phyloP scores from a whole-genome alignment of 2,797 vertebrate species.

The Gymnocypris eckloni region DNA sequence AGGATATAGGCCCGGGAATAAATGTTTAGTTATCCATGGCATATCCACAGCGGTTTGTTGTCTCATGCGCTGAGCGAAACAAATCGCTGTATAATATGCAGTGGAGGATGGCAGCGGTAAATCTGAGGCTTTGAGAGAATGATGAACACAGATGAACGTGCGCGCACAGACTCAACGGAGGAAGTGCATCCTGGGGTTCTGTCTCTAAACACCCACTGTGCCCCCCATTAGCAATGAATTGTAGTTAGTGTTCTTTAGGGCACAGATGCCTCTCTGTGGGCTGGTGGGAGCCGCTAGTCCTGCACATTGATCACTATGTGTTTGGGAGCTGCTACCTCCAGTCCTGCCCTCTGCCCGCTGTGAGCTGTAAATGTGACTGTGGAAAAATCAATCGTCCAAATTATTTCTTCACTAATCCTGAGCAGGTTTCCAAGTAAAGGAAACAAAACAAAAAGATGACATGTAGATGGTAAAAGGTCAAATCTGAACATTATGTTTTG shows the following conservation, averaged over 20 bases:
- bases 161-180: not conserved
- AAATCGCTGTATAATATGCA: conserved; percentile 42
- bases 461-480: not conserved
- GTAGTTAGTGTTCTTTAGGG: conserved; percentile 44
- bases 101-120: conserved; percentile 39
- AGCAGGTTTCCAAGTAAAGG: not conserved
- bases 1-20: conserved; percentile 14
- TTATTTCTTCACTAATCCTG: not conserved
- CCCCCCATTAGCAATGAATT: conserved; percentile 39
- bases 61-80: conserved; percentile 34
- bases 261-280: conserved; percentile 10
- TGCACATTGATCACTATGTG: conserved; percentile 32
- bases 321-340: conserved; percentile 20
- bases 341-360: not conserved
- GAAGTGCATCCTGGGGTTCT: conserved; percentile 24
- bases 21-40: conserved; percentile 26
- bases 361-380: conserved; percentile 21
- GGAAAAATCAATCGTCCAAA: conserved; percentile 20
- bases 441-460: not conserved
- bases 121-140: conserved; percentile 46
- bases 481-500: not conserved
- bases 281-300: not conserved
- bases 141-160: conserved; percentile 23
- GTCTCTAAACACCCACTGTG: conserved; percentile 20
- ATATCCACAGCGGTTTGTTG: conserved; percentile 20